Evolutionary conservation across 2,113 vertebrate genomes (phyloP).

Genomic region (Natator depressus): DNA sequence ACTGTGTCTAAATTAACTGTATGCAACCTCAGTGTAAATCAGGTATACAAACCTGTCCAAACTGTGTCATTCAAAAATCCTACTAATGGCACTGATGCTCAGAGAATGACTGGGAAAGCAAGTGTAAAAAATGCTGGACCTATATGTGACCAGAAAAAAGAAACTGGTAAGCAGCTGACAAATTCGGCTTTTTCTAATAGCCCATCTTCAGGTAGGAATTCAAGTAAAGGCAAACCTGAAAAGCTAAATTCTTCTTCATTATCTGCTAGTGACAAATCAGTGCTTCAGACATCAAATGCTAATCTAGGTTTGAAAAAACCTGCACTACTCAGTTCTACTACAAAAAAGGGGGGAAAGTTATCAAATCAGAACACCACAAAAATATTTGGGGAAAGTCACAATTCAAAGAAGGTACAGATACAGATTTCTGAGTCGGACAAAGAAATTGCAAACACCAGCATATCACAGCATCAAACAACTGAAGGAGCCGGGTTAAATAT

Average conservation of each 20-base stretch:
- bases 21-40: slow-evolving; percentile 6
- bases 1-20: slow-evolving; percentile 13
- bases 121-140: neutral
- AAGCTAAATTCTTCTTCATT: neutral
- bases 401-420: slow-evolving; percentile 25
- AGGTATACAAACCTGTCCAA: slow-evolving; percentile 25
- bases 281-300: slow-evolving; percentile 9
- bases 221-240: neutral
- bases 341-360: slow-evolving; percentile 28
- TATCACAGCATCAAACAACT: slow-evolving; percentile 26
- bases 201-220: neutral
- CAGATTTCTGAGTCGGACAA: slow-evolving; percentile 65
- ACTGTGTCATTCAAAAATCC: slow-evolving; percentile 1
- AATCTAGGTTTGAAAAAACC: neutral
- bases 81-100: neutral
- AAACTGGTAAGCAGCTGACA: neutral
- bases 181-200: neutral
- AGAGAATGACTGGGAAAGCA: neutral
- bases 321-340: neutral
- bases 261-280: neutral
- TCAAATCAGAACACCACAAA: slow-evolving; percentile 18
- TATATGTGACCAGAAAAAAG: slow-evolving; percentile 20
- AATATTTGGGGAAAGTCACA: slow-evolving; percentile 13
- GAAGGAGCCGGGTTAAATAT: slow-evolving; percentile 35
- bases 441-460: slow-evolving; percentile 32